Percentiles rank a stretch among this genome's conserved stretches.
Evolutionary conservation across 2,113 vertebrate genomes (phyloP).

Genomic region (Austrofundulus limnaeus): DNA sequence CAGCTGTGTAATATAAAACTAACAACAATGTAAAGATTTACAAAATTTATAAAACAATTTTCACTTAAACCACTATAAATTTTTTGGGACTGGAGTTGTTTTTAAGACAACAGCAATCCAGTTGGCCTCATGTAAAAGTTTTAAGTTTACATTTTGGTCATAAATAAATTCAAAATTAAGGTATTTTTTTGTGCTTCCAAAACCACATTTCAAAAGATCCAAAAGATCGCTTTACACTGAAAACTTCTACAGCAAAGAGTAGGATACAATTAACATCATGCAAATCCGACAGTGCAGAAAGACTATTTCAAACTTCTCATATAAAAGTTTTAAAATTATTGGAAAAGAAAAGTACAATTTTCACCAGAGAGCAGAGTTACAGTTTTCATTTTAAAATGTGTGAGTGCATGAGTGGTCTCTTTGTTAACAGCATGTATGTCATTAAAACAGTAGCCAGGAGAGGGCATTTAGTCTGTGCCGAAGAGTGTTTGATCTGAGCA

Average conservation of each 20-base stretch:
- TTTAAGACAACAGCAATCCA: no score
- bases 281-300: not conserved
- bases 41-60: no score
- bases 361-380: not conserved
- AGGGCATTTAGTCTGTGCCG: constrained; percentile 52
- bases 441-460: constrained; percentile 54
- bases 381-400: constrained; percentile 1
- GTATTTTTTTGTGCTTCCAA: no score
- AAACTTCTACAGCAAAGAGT: not conserved
- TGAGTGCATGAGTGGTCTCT: constrained; percentile 10
- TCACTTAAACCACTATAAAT: no score
- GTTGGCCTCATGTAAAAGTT: no score
- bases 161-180: no score
- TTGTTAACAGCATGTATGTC: constrained; percentile 47
- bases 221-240: not conserved
- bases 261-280: not conserved
- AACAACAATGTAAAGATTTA: no score
- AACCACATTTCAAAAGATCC: no score
- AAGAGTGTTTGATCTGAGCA: constrained; percentile 56
- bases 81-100: no score
- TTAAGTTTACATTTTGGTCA: no score
- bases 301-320: not conserved
- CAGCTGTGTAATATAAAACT: no score
- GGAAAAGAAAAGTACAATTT: no score
- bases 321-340: not conserved